Evolutionary conservation across 2,113 vertebrate species (phyloP).

Genomic region (Opisthocomus hoazin): DNA sequence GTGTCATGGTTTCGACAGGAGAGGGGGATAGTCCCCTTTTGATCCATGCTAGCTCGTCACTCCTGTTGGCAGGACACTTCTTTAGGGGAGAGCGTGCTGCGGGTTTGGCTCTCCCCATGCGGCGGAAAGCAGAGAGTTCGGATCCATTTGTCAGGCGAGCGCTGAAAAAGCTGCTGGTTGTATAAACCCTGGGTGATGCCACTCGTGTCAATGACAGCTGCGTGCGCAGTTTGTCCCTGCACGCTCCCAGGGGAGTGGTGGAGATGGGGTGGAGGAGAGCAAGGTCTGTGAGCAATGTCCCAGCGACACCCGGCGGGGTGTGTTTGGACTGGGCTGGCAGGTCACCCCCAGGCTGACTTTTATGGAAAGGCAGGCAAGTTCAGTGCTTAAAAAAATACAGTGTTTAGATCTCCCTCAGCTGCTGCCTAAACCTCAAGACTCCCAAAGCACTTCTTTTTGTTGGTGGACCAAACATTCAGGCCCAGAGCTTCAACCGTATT

Average conservation of each 20-base stretch:
- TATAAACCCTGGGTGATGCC: neutral
- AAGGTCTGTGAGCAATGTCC: neutral
- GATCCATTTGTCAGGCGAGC: neutral
- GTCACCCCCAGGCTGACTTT: neutral
- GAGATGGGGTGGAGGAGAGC: neutral
- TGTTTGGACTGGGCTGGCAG: neutral
- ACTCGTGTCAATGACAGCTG: neutral
- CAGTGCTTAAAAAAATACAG: neutral
- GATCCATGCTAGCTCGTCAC: rapidly evolving
- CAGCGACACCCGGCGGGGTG: rapidly evolving
- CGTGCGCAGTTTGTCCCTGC: neutral
- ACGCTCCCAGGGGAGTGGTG: neutral
- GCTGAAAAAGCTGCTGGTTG: neutral
- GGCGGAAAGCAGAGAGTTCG: neutral
- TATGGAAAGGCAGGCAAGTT: neutral
- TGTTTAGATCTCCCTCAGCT: neutral
- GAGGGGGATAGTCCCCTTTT: slow-evolving; percentile 32
- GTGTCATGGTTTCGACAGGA: slow-evolving; percentile 26
- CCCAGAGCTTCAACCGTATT: neutral
- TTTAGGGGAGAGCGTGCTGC: neutral
- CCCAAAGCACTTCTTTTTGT: neutral
- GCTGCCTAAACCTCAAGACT: neutral
- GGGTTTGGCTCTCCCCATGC: neutral
- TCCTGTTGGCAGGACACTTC: neutral
- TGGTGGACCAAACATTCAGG: neutral